Percentiles rank a stretch among this genome's conserved stretches.
These are phyloP conservation scores for Formicarius rufipectus DNA, from an alignment of 2,113 vertebrate genomes.

Conservation along the genomic window DNA sequence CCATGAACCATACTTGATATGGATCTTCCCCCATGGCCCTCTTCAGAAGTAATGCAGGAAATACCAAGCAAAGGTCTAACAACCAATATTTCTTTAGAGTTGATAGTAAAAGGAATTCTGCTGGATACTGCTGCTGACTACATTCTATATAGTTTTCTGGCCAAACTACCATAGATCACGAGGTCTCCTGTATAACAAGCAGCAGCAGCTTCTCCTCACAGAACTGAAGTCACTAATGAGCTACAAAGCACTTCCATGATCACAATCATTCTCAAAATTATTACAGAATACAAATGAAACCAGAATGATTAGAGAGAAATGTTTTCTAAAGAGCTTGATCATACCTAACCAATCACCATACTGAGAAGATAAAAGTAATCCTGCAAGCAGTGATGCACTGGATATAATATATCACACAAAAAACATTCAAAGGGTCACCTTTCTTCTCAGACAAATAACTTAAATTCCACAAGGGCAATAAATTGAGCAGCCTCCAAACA, in stretches of 20 bases:
- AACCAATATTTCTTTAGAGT: not conserved
- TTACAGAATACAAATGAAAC: conserved; percentile 46
- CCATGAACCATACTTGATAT: not conserved
- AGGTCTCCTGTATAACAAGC: not conserved
- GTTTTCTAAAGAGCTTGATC: conserved; percentile 18
- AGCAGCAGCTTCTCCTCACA: not conserved
- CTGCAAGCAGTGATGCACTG: not conserved
- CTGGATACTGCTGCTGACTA: not conserved
- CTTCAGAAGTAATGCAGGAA: not conserved
- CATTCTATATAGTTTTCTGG: not conserved
- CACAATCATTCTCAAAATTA: conserved; percentile 10
- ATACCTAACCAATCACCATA: not conserved
- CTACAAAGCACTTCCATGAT: conserved; percentile 12
- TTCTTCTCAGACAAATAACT: not conserved
- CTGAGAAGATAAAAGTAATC: not conserved
- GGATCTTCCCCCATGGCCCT: not conserved
- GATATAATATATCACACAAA: not conserved
- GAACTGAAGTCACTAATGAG: conserved; percentile 19
- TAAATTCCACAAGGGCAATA: not conserved
- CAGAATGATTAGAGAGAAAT: conserved; percentile 13
- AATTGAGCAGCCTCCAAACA: not conserved
- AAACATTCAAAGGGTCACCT: not conserved
- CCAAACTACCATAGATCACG: not conserved
- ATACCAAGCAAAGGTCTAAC: not conserved
- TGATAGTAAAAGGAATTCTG: not conserved